Base-by-base conservation (phyloP, 2,888 invertebrate genomes). In the Synanthedon andrenaeformis region DNA sequence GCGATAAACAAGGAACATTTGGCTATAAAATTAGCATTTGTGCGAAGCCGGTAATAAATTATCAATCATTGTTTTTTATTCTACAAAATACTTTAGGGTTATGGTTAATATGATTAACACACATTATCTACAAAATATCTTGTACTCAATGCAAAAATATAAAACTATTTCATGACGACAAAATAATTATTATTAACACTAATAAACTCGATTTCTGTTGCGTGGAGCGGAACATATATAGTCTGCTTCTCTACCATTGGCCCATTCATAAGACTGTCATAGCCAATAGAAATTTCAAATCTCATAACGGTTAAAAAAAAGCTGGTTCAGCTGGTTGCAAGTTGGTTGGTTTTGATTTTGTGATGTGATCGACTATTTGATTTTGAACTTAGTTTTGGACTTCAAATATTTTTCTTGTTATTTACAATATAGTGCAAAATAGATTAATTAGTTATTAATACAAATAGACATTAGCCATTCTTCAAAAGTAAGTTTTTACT, bases 311-410 rank as follows among this genome's bases (percentile, higher is more conserved):
- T 84, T 77, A 71, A 74, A 79, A 67, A 70, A 68, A 70, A 74
- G 82, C 80, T 76, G 74, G 82, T 82, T 76, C n/a, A n/a, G 76
- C 70, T 72, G 74, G 75, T 74, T 74, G 71, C 72, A 71, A 59
- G 35, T 35, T 35, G 35, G 35, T 35, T 35, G 35, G 35, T 35
- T 35, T 8, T 10, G 28, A 28, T 28, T 28, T 28, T 35, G 35
- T 35, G 35, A 35, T 35, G 35, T 35, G 35, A 35, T 35, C 8
- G 35, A 35, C 8, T 72, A 68, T 72, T 51, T 35, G 13, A n/a
- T 70, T 67, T 69, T 62, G 61, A 69, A 70, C 70, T 74, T 82
- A 71, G 60, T 67, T 68, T 28, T 67, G 71, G 59, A 66, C 69
- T 64, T 71, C 69, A 3, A 12, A 6, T 69, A 68, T 63, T 69